phyloP scores from a whole-genome alignment of 2,888 invertebrate species.

The Frankliniella intonsa region DNA sequence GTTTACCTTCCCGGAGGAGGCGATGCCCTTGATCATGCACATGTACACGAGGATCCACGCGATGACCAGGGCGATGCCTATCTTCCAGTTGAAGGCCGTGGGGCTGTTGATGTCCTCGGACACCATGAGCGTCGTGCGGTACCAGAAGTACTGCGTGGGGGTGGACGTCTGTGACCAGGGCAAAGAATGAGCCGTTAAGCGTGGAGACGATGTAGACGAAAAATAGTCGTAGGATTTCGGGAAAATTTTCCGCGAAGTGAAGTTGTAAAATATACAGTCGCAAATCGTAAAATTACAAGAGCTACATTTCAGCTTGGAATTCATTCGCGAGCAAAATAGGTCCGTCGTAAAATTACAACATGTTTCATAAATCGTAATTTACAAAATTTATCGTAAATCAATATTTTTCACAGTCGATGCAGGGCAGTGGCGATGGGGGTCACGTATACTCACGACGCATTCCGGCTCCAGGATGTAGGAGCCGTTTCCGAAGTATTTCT shows the following conservation, averaged over 20 bases:
- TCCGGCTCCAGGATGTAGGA: constrained; percentile 76
- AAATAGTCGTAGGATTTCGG: too few species aligned
- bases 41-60: constrained; percentile 94
- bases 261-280: too few species aligned
- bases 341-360: too few species aligned
- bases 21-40: constrained; percentile 97
- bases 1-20: constrained; percentile 86
- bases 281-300: too few species aligned
- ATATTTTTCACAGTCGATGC: too few species aligned
- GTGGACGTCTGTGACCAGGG: constrained; percentile 63
- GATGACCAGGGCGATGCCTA: constrained; percentile 75
- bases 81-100: constrained; percentile 85
- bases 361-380: too few species aligned
- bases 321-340: too few species aligned
- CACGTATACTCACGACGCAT: constrained; percentile 69
- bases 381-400: too few species aligned
- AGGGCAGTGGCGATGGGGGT: too few species aligned
- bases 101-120: constrained; percentile 84
- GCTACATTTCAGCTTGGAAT: too few species aligned
- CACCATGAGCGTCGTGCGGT: constrained; percentile 84
- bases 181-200: not conserved
- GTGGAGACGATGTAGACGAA: too few species aligned
- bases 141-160: constrained; percentile 94
- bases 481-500: constrained; percentile 70
- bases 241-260: too few species aligned